phyloP scores from a whole-genome alignment of 2,113 vertebrate genomes.

The Pseudorectes ferrugineus region DNA sequence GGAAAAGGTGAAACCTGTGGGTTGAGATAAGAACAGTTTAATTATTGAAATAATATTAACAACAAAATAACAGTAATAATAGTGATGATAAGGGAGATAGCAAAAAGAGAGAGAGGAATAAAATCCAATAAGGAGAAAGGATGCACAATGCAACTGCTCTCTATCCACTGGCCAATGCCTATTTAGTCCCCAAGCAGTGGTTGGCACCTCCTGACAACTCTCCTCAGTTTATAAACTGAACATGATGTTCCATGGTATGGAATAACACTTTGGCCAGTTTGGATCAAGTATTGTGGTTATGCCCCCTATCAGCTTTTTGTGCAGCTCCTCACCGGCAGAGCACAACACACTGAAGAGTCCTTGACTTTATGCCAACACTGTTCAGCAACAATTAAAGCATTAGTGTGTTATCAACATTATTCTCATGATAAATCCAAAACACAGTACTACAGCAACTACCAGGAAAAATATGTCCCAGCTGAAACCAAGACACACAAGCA shows the following conservation, averaged over 20 bases:
- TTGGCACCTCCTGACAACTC: background rate
- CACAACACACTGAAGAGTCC: background rate
- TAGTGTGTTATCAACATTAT: background rate
- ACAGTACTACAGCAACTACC: background rate
- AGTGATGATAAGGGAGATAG: background rate
- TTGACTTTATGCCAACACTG: background rate
- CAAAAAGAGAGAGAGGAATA: background rate
- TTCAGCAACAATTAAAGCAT: background rate
- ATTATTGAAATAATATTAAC: background rate
- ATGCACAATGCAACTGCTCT: background rate
- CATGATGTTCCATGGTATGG: background rate
- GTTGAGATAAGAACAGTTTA: background rate
- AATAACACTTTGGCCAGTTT: background rate
- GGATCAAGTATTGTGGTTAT: background rate
- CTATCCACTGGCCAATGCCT: too few relatives aligned
- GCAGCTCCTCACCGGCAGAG: background rate
- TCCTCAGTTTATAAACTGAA: background rate
- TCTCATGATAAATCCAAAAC: background rate
- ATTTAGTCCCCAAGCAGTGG: background rate
- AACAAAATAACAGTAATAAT: background rate
- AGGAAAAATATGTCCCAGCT: background rate
- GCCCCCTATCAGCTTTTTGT: background rate
- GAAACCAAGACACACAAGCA: background rate
- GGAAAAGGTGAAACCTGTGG: rapidly evolving
- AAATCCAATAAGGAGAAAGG: background rate